phyloP scores from a whole-genome alignment of 2,888 invertebrate genomes.

The Zele albiditarsus region DNA sequence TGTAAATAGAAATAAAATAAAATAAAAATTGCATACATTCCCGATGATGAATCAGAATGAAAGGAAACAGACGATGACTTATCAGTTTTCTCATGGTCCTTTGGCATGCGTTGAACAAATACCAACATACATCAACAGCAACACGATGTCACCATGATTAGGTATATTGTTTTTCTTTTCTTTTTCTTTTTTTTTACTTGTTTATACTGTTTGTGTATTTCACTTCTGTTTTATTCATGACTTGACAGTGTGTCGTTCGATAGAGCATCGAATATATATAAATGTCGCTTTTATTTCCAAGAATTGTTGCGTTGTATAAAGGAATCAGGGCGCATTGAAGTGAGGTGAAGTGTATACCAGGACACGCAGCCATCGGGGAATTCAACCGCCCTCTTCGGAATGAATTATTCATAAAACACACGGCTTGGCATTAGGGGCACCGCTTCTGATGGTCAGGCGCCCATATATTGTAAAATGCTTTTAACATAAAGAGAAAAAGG shows the following conservation, averaged over 20 bases:
- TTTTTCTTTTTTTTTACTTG: too few species aligned
- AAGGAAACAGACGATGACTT: background rate
- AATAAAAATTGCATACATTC: background rate
- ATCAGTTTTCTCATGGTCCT: slow-evolving; percentile 3
- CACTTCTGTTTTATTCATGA: background rate
- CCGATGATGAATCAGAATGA: background rate
- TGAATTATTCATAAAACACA: slow-evolving; percentile 61
- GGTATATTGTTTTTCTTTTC: too few species aligned
- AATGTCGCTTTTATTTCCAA: slow-evolving; percentile 8
- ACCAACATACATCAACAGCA: background rate
- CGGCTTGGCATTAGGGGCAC: slow-evolving; percentile 18
- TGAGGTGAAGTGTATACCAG: slow-evolving; percentile 29
- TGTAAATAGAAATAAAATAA: background rate
- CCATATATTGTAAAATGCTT: slow-evolving; percentile 23
- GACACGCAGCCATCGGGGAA: slow-evolving; percentile 28
- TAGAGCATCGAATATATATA: slow-evolving; percentile 4
- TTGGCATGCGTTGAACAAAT: background rate
- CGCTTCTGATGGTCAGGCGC: slow-evolving; percentile 28
- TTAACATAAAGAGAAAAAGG: slow-evolving; percentile 12
- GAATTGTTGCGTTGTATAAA: slow-evolving; percentile 11
- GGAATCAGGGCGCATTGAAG: slow-evolving; percentile 25
- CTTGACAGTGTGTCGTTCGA: background rate
- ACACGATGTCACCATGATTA: background rate
- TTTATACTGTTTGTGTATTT: background rate
- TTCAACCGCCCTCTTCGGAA: slow-evolving; percentile 49